These are phyloP conservation scores for Sepioteuthis lessoniana DNA, from an alignment of 2,888 invertebrate species.

Conservation along the genomic window DNA sequence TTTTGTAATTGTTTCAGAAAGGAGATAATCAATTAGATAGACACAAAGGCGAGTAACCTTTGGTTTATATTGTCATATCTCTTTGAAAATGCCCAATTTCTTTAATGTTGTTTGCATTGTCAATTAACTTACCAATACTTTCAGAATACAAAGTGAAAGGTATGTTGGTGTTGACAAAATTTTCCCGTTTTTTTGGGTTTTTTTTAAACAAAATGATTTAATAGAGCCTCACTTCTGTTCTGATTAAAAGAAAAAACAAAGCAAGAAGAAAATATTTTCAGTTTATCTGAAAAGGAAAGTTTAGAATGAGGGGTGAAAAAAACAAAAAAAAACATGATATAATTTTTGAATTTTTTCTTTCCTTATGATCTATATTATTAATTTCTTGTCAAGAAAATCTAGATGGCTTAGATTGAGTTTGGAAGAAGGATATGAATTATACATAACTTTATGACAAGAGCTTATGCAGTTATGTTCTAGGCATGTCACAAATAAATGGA, in stretches of 20 bases:
- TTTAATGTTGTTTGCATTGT: constrained; percentile 17
- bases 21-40: no score
- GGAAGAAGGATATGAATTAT: no score
- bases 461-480: no score
- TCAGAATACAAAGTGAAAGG: neutral
- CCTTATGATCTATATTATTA: no score
- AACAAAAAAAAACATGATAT: no score
- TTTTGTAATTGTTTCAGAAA: constrained; percentile 11
- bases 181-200: neutral
- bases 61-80: neutral
- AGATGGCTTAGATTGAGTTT: no score
- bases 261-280: neutral
- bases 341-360: no score
- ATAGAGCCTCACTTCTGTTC: neutral
- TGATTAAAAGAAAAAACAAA: neutral
- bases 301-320: no score
- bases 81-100: neutral
- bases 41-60: neutral
- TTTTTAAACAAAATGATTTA: neutral
- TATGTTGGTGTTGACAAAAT: neutral
- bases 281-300: no score
- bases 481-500: no score
- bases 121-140: neutral
- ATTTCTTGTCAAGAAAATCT: no score
- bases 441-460: no score